Percentiles rank a stretch among this genome's conserved stretches.
Evolutionary conservation across 2,888 invertebrate species (phyloP).

Genomic region (Nomada fucata): DNA sequence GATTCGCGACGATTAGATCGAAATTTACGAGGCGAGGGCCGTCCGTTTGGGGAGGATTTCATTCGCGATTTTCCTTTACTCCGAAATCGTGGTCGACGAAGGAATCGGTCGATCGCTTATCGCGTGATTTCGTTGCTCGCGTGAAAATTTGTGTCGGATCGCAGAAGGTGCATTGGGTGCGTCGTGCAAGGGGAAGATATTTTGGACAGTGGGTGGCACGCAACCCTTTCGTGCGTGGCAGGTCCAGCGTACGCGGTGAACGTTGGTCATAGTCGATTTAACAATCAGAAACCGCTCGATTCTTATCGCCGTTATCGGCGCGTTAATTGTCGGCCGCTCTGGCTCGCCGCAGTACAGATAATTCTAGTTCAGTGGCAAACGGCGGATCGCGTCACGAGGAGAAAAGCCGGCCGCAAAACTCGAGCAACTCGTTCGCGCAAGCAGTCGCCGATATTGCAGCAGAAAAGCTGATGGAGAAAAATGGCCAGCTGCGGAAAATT

Average conservation of each 20-base stretch:
- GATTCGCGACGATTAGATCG: too few relatives aligned
- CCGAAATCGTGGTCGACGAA: too few relatives aligned
- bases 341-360: conserved; percentile 2
- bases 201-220: neutral
- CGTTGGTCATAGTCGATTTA: conserved; percentile 1
- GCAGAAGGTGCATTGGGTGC: too few relatives aligned
- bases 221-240: neutral
- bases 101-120: too few relatives aligned
- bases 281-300: conserved; percentile 15
- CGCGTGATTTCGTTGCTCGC: too few relatives aligned
- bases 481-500: conserved; percentile 23
- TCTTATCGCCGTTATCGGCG: conserved; percentile 33
- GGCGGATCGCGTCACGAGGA: conserved; percentile 22
- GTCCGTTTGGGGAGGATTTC: too few relatives aligned
- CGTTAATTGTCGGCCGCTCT: conserved; percentile 35
- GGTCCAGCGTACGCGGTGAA: neutral
- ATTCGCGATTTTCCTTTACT: neutral
- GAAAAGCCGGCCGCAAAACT: conserved; percentile 12
- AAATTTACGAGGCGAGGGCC: neutral
- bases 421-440: conserved; percentile 27
- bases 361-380: conserved; percentile 51
- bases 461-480: conserved; percentile 29
- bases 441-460: conserved; percentile 38
- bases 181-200: neutral
- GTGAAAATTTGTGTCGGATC: too few relatives aligned